Conservation (phyloP, 2,888 invertebrate species). For the Gisinianus flammeolus region DNA sequence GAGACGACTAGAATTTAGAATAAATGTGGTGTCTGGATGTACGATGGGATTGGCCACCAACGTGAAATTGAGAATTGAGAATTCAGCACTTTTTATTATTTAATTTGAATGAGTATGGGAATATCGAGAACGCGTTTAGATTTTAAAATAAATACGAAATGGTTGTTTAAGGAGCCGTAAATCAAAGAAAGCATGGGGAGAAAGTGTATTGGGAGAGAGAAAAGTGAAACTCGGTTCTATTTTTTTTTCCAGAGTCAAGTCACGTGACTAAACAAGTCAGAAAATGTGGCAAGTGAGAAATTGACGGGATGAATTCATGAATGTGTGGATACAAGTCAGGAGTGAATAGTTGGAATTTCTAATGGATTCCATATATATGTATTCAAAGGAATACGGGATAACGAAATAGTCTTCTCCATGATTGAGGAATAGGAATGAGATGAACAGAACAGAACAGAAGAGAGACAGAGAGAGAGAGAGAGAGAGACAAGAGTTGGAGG, state of each 20-base stretch:
- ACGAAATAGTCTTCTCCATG: conserved; percentile 3
- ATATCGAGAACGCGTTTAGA: neutral
- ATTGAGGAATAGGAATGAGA: neutral
- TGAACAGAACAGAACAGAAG: too few relatives aligned
- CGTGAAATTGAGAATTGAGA: neutral
- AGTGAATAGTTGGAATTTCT: conserved; percentile 22
- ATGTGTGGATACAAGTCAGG: neutral
- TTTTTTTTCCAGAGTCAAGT: neutral
- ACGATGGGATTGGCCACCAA: too few relatives aligned
- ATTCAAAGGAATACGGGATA: neutral
- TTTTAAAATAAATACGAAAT: neutral
- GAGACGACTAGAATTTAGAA: too few relatives aligned
- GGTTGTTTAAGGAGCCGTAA: neutral
- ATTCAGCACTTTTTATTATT: neutral
- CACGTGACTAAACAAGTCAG: conserved; percentile 13
- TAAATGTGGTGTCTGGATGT: too few relatives aligned
- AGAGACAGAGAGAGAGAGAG: neutral
- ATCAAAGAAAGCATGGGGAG: neutral
- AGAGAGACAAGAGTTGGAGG: neutral
- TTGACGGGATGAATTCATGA: conserved; percentile 1
- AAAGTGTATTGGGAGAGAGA: too few relatives aligned
- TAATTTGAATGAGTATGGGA: neutral
- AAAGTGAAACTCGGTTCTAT: neutral
- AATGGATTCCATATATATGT: conserved; percentile 24
- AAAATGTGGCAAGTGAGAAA: conserved; percentile 20